Conservation (phyloP, 1,140 invertebrate genomes). For the Saxidomus purpurata region DNA sequence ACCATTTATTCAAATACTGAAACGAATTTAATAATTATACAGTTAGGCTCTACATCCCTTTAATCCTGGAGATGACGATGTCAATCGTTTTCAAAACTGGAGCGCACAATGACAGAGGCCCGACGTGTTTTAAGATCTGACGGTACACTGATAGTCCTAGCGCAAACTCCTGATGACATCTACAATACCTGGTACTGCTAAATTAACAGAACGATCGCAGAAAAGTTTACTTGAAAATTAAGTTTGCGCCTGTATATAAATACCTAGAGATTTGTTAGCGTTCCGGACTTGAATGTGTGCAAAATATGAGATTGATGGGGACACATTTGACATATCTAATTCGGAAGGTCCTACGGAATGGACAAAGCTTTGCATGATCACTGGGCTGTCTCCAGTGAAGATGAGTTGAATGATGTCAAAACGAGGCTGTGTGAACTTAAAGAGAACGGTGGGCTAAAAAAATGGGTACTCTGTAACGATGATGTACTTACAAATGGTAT, state of each 20-base stretch:
- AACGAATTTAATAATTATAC: no score
- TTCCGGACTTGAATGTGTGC: background rate
- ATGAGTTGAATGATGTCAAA: background rate
- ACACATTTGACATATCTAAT: background rate
- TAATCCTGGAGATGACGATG: background rate
- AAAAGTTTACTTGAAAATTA: no score
- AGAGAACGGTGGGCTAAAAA: background rate
- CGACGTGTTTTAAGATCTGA: background rate
- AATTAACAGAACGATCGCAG: no score
- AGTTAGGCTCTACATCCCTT: conserved; percentile 13
- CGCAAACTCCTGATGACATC: background rate
- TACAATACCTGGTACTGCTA: no score
- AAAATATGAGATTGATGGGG: background rate
- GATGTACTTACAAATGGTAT: background rate
- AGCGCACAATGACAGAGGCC: background rate
- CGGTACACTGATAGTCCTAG: background rate
- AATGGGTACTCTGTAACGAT: background rate
- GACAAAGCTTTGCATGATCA: background rate
- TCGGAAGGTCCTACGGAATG: background rate
- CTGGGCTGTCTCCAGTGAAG: background rate
- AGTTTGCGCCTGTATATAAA: background rate
- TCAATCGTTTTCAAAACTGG: background rate
- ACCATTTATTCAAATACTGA: no score
- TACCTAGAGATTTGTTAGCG: background rate
- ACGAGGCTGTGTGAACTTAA: background rate